These are phyloP conservation scores for Diphyllodes magnificus DNA, from an alignment of 2,113 vertebrate species.

Conservation along the genomic window DNA sequence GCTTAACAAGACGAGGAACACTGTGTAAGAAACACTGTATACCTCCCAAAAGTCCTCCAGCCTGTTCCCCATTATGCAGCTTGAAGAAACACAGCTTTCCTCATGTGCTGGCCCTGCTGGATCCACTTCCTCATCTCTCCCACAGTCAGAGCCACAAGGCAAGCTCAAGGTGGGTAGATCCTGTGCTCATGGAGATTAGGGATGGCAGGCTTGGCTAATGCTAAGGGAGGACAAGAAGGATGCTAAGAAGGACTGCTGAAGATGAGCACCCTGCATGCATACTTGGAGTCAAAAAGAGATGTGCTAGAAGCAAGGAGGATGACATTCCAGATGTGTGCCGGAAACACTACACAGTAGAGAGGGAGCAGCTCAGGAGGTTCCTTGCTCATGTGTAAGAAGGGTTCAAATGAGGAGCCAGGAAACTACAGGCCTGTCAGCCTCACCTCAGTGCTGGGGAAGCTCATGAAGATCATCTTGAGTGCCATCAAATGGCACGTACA, in stretches of 20 bases:
- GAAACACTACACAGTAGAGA: neutral
- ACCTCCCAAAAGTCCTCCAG: neutral
- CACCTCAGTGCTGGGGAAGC: neutral
- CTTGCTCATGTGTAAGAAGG: neutral
- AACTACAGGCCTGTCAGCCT: neutral
- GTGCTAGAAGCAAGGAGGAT: neutral
- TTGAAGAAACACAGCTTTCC: neutral
- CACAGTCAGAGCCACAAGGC: neutral
- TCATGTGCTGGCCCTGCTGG: neutral
- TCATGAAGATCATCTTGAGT: neutral
- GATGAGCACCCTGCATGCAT: rapidly evolving
- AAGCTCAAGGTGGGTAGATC: neutral
- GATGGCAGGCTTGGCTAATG: neutral
- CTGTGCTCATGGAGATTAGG: neutral
- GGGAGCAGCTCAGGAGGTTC: neutral
- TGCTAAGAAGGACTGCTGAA: neutral
- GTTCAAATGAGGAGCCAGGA: rapidly evolving
- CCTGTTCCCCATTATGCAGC: neutral
- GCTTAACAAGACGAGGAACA: neutral
- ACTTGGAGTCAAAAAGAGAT: neutral
- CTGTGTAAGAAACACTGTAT: neutral
- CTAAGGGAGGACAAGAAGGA: neutral
- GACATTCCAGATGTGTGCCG: neutral
- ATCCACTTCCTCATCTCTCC: neutral
- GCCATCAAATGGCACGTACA: rapidly evolving